These are phyloP conservation scores for Eclectus roratus DNA, from an alignment of 2,113 vertebrate genomes.

Conservation along the genomic window DNA sequence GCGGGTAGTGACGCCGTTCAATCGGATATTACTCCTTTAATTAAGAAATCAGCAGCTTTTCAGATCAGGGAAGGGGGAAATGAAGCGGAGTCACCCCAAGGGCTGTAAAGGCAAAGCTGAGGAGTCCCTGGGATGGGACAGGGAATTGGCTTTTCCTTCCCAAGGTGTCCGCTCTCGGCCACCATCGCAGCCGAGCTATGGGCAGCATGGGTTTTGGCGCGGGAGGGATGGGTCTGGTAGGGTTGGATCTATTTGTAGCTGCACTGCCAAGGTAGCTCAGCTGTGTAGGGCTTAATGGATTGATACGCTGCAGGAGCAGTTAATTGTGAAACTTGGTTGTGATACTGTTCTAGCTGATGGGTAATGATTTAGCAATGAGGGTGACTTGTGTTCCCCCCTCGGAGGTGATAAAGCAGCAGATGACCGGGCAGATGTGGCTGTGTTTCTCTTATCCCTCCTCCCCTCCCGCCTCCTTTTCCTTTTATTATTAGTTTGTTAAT, in stretches of 20 bases:
- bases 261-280: conserved; percentile 39
- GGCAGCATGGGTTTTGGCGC: background rate
- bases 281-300: conserved; percentile 24
- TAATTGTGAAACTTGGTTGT: conserved; percentile 35
- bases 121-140: background rate
- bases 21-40: background rate
- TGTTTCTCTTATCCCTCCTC: background rate
- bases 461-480: background rate
- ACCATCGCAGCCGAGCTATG: background rate
- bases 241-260: background rate
- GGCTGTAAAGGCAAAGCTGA: background rate
- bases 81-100: accelerated
- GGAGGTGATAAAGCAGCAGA: conserved; percentile 52
- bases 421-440: conserved; percentile 45
- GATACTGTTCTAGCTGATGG: conserved; percentile 43
- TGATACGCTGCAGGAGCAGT: conserved; percentile 38
- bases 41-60: background rate
- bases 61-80: accelerated
- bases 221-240: background rate
- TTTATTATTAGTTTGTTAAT: background rate
- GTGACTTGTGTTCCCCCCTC: conserved; percentile 13
- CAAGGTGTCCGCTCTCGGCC: background rate
- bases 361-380: conserved; percentile 49
- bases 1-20: background rate
- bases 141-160: background rate